These are phyloP conservation scores for Pelvicachromis taeniatus DNA, from an alignment of 2,113 vertebrate genomes.

Conservation along the genomic window DNA sequence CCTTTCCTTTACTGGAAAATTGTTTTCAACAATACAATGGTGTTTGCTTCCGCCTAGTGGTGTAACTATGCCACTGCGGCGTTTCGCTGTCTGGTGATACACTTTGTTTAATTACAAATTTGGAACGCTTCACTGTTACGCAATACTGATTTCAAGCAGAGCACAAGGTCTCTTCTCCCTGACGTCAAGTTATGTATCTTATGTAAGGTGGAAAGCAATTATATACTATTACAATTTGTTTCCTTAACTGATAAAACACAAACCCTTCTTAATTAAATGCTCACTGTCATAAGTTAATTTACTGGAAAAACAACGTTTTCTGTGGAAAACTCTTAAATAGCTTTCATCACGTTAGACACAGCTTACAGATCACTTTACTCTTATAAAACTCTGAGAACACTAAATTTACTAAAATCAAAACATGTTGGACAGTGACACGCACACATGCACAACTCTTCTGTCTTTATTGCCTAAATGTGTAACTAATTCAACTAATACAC, in stretches of 20 bases:
- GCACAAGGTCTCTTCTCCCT: neutral
- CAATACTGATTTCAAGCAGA: neutral
- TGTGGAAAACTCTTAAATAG: neutral
- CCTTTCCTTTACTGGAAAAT: neutral
- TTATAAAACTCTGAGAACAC: neutral
- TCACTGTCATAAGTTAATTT: neutral
- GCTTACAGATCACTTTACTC: neutral
- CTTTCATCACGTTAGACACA: neutral
- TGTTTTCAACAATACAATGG: neutral
- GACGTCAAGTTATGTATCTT: neutral
- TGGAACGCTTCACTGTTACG: neutral
- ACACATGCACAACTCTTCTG: neutral
- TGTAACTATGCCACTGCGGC: neutral
- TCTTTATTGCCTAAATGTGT: neutral
- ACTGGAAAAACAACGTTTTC: neutral
- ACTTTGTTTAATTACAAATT: neutral
- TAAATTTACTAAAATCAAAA: neutral
- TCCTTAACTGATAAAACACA: neutral
- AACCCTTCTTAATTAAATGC: neutral
- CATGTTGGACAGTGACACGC: neutral
- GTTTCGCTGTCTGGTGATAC: neutral
- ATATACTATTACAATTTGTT: neutral
- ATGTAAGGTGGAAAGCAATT: neutral
- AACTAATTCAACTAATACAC: neutral
- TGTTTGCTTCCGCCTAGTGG: slow-evolving; percentile 39